Evolutionary conservation across 2,113 vertebrate species (phyloP).

Genomic region (Eonycteris spelaea): DNA sequence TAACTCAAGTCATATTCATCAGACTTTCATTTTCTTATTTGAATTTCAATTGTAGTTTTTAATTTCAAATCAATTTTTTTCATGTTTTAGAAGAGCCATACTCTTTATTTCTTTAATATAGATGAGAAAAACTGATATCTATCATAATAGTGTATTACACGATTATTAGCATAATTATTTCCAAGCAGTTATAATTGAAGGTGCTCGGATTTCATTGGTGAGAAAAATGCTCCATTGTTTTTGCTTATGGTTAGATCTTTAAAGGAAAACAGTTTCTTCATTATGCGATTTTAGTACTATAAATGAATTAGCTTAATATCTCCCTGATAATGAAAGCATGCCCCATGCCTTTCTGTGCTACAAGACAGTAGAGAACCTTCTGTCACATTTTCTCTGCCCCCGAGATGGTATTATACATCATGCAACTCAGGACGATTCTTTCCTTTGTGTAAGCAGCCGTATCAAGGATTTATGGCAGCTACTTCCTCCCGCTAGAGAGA

Average conservation of each 20-base stretch:
- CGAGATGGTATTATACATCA: background rate
- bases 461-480: slow-evolving; percentile 37
- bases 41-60: background rate
- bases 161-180: background rate
- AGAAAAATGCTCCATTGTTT: background rate
- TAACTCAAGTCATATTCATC: background rate
- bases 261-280: background rate
- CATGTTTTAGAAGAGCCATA: background rate
- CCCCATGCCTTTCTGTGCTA: background rate
- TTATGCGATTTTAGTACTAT: background rate
- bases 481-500: background rate
- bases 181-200: background rate
- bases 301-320: background rate
- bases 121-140: background rate
- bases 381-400: background rate
- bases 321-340: background rate
- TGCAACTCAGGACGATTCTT: background rate
- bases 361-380: background rate
- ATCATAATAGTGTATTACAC: background rate
- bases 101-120: background rate
- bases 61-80: background rate
- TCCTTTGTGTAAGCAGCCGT: slow-evolving; percentile 11
- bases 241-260: background rate
- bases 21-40: background rate
- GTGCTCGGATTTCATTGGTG: background rate